Percentiles rank a stretch among this genome's conserved stretches.
These are phyloP conservation scores for Andrena minutula DNA, from an alignment of 2,888 invertebrate species.

Conservation along the genomic window DNA sequence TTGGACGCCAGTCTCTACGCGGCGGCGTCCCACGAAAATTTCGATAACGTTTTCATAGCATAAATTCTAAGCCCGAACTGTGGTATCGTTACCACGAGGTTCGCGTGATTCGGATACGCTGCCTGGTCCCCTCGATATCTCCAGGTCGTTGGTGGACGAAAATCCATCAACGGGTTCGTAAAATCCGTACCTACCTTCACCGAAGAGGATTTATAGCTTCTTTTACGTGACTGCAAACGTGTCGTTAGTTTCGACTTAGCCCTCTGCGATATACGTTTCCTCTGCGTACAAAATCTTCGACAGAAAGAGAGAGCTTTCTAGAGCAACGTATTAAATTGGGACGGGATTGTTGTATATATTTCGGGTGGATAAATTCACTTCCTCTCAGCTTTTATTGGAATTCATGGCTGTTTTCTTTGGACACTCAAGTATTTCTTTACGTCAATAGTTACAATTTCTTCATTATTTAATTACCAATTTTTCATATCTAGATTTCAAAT, in stretches of 20 bases:
- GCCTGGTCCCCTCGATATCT: background rate
- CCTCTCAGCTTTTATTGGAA: background rate
- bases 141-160: constrained; percentile 7
- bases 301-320: background rate
- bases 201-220: background rate
- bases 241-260: constrained; percentile 29
- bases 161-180: constrained; percentile 8
- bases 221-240: constrained; percentile 1
- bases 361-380: background rate
- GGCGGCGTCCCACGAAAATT: constrained; percentile 45
- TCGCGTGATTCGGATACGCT: background rate
- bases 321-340: background rate
- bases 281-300: background rate
- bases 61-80: constrained; percentile 1
- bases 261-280: background rate
- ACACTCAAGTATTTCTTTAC: background rate
- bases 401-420: background rate
- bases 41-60: constrained; percentile 43
- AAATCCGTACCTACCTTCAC: background rate
- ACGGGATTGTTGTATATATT: background rate
- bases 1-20: constrained; percentile 6
- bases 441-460: background rate
- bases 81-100: constrained; percentile 15
- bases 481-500: too few relatives aligned
- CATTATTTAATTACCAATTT: too few relatives aligned